Percentiles rank a stretch among this genome's conserved stretches.
Evolutionary conservation across 2,797 vertebrate species (phyloP).

Genomic region (Dallia pectoralis): DNA sequence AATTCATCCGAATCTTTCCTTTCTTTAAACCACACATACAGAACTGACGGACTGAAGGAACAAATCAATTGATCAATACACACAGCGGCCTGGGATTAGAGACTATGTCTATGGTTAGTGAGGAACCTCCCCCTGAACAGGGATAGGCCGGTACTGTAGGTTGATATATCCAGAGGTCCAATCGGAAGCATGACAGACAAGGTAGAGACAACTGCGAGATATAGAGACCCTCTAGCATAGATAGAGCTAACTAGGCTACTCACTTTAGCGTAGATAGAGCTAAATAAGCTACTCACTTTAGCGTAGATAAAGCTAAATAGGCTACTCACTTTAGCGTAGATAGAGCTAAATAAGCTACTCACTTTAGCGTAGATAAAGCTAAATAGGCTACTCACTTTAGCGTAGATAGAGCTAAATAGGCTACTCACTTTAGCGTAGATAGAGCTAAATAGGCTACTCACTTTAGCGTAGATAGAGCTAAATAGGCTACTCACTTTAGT

Average conservation of each 20-base stretch:
- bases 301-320: slow-evolving; percentile 39
- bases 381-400: too few relatives aligned
- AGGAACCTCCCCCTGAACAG: background rate
- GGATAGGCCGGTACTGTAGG: background rate
- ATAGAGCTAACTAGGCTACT: slow-evolving; percentile 38
- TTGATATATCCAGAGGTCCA: background rate
- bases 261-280: slow-evolving; percentile 46
- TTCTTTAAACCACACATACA: slow-evolving; percentile 33
- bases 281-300: slow-evolving; percentile 64
- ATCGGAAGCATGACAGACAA: slow-evolving; percentile 16
- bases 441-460: slow-evolving; percentile 51
- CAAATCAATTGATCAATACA: slow-evolving; percentile 52
- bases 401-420: slow-evolving; percentile 38
- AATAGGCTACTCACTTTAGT: slow-evolving; percentile 64
- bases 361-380: too few relatives aligned
- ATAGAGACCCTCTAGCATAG: slow-evolving; percentile 18
- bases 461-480: slow-evolving; percentile 60
- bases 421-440: slow-evolving; percentile 68
- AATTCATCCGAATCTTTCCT: slow-evolving; percentile 63
- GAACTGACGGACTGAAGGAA: slow-evolving; percentile 40
- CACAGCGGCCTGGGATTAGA: slow-evolving; percentile 22
- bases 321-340: slow-evolving; percentile 67
- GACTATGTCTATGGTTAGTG: slow-evolving; percentile 2
- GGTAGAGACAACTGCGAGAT: slow-evolving; percentile 33
- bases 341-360: slow-evolving; percentile 45